Evolutionary conservation across 35 echinoderm and acorn worm species (phyloP).

Genomic region (Antedon bifida): DNA sequence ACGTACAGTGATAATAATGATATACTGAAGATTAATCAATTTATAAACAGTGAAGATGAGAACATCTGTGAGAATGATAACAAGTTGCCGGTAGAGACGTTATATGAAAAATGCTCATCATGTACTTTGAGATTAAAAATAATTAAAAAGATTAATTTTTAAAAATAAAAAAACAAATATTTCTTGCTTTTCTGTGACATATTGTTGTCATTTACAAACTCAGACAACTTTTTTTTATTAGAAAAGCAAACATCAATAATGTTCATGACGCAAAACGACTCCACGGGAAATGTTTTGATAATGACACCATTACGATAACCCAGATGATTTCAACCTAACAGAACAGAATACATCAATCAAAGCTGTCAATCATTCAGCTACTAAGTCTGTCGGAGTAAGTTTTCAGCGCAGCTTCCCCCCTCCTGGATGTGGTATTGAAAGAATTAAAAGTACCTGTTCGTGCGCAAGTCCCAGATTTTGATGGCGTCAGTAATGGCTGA

Average conservation of each 20-base stretch:
- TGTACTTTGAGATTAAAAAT: too few species aligned
- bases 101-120: too few species aligned
- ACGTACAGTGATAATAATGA: too few species aligned
- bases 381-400: too few species aligned
- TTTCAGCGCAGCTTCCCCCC: too few species aligned
- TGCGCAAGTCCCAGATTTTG: slow-evolving; percentile 84
- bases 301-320: neutral
- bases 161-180: too few species aligned
- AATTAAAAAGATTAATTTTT: too few species aligned
- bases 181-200: too few species aligned
- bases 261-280: neutral
- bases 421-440: neutral
- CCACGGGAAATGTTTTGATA: neutral
- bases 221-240: neutral
- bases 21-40: too few species aligned
- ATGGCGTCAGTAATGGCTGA: slow-evolving; percentile 80
- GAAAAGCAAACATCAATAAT: neutral
- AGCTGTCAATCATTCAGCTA: neutral
- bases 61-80: too few species aligned
- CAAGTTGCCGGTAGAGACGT: too few species aligned
- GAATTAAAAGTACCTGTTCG: slow-evolving; percentile 44
- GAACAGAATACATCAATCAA: neutral
- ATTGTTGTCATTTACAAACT: neutral
- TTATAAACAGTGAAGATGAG: too few species aligned
- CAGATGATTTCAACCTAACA: neutral